These are phyloP conservation scores for Erannis defoliaria DNA, from an alignment of 2,888 invertebrate genomes.

Conservation along the genomic window DNA sequence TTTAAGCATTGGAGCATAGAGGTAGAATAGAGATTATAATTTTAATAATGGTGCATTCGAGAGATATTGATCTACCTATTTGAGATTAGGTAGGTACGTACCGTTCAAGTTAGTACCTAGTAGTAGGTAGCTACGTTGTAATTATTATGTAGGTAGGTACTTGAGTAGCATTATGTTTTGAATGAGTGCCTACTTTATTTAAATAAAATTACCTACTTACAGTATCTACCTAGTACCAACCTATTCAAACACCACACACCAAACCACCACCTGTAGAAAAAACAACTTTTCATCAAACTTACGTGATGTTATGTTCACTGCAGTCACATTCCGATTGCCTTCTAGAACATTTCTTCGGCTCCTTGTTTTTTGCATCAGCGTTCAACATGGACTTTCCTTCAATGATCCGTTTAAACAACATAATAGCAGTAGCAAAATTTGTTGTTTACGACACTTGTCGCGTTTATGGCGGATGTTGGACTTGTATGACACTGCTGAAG, in stretches of 20 bases:
- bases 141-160: no score
- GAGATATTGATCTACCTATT: no score
- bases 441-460: conserved; percentile 81
- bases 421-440: conserved; percentile 82
- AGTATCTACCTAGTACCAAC: not conserved
- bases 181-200: no score
- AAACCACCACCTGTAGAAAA: conserved; percentile 6
- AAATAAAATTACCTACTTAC: no score
- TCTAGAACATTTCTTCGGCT: conserved; percentile 80
- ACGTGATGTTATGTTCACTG: conserved; percentile 80
- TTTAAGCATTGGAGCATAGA: no score
- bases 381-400: conserved; percentile 86
- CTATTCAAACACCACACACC: not conserved
- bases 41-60: no score
- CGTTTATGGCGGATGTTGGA: conserved; percentile 80
- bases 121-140: no score
- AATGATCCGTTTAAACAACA: conserved; percentile 87
- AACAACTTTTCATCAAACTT: conserved; percentile 56
- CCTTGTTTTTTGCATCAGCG: conserved; percentile 64
- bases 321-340: conserved; percentile 81
- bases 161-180: no score
- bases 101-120: no score
- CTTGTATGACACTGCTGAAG: conserved; percentile 74
- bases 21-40: no score
- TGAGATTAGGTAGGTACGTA: no score